These are phyloP conservation scores for Eristalinus aeneus DNA, from an alignment of 2,888 invertebrate species.

Conservation along the genomic window DNA sequence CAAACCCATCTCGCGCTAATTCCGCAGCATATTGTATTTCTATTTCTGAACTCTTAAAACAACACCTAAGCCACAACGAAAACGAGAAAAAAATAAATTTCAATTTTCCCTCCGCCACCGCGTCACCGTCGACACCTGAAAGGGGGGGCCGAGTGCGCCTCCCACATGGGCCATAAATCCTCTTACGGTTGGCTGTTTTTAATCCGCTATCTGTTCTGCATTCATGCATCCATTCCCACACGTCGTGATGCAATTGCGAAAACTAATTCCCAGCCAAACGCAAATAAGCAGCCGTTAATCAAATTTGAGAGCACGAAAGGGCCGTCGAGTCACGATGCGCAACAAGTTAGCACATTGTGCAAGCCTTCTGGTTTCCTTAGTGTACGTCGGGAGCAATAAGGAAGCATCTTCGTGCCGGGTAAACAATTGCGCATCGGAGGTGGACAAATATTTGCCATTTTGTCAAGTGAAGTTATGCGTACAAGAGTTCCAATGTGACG, in stretches of 20 bases:
- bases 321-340: not conserved
- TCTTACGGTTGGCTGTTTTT: not conserved
- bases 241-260: not conserved
- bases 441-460: slow-evolving; percentile 25
- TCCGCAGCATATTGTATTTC: not conserved
- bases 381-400: slow-evolving; percentile 1
- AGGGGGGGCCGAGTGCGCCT: not conserved
- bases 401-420: not conserved
- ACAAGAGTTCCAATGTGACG: too few species aligned
- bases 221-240: not conserved
- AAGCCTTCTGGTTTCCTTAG: not conserved
- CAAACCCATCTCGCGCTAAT: not conserved
- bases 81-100: not conserved
- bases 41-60: not conserved
- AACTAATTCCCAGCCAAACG: not conserved
- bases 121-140: not conserved
- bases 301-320: slow-evolving; percentile 2
- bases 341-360: slow-evolving; percentile 15
- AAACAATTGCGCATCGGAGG: slow-evolving; percentile 5
- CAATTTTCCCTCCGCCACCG: not conserved
- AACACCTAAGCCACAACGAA: not conserved
- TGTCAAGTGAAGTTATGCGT: not conserved
- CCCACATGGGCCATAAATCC: not conserved
- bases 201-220: not conserved
- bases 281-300: slow-evolving; percentile 7